Conservation (phyloP, 1,140 invertebrate species). For the Heterodera schachtii region DNA sequence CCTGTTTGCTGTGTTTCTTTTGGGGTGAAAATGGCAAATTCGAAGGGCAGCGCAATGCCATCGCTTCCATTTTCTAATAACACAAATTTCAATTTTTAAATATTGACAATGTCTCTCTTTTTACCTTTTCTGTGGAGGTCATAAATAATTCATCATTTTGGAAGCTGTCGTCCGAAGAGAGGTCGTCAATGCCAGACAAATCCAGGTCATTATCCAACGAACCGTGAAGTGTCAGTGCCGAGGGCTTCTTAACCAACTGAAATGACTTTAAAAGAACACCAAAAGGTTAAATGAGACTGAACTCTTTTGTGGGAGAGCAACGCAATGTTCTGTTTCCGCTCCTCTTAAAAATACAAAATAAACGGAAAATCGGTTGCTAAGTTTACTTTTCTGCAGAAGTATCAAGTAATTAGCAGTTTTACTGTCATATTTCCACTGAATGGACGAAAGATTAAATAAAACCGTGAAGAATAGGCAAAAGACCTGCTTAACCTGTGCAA, state of each 20-base stretch:
- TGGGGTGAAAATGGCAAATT: not conserved
- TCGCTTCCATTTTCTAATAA: conserved; percentile 11
- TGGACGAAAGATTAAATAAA: no score
- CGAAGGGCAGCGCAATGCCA: conserved; percentile 14
- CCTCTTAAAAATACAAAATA: conserved; percentile 62
- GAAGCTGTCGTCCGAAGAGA: not conserved
- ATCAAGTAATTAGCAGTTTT: conserved; percentile 79
- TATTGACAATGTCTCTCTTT: no score
- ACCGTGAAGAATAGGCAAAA: no score
- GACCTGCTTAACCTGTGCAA: conserved; percentile 66
- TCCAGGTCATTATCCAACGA: conserved; percentile 46
- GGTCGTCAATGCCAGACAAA: conserved; percentile 24
- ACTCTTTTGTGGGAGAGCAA: conserved; percentile 43
- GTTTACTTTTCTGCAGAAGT: conserved; percentile 71
- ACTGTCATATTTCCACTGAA: conserved; percentile 76
- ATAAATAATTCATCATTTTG: not conserved
- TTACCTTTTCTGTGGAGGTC: not conserved
- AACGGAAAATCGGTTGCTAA: not conserved
- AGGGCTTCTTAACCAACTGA: conserved; percentile 7
- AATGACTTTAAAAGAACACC: not conserved
- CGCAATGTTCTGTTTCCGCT: conserved; percentile 67
- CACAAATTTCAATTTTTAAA: not conserved
- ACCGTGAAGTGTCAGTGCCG: conserved; percentile 47
- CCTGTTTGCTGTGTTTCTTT: not conserved
- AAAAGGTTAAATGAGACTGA: not conserved